phyloP scores from a whole-genome alignment of 2,113 vertebrate species.

The Mola mola region DNA sequence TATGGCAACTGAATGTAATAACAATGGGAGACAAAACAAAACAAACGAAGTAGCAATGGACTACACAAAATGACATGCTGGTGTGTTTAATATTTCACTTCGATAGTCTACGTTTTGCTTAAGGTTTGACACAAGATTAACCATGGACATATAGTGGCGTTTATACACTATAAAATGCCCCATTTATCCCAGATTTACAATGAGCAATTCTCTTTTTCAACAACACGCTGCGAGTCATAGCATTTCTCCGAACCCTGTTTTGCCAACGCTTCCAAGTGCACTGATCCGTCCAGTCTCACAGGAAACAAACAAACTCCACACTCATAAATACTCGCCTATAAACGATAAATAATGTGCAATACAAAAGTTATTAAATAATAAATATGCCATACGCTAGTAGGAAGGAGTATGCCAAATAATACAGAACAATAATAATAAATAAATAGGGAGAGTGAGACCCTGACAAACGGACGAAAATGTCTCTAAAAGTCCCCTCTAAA shows the following conservation, averaged over 20 bases:
- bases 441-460: conserved; percentile 86
- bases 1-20: conserved; percentile 79
- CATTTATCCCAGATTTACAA: conserved; percentile 83
- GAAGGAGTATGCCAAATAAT: conserved; percentile 86
- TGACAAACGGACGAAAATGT: conserved; percentile 68
- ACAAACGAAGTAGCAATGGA: conserved; percentile 74
- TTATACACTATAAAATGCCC: conserved; percentile 74
- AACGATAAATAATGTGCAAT: conserved; percentile 99
- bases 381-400: conserved; percentile 88
- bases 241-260: conserved; percentile 85
- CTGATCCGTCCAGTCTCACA: conserved; percentile 87
- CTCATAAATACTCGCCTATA: conserved; percentile 95
- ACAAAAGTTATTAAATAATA: conserved; percentile 98
- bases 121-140: conserved; percentile 79
- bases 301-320: conserved; percentile 86
- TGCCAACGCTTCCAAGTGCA: conserved; percentile 85
- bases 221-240: conserved; percentile 88
- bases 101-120: conserved; percentile 82
- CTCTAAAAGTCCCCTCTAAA: conserved; percentile 83
- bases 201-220: conserved; percentile 86
- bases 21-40: conserved; percentile 74
- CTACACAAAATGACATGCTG: conserved; percentile 82
- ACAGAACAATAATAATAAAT: conserved; percentile 80
- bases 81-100: conserved; percentile 83
- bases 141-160: conserved; percentile 80